Conservation (phyloP, 30 jellyfish, hydroid and myxozoan species). For the Calvadosia cruxmelitensis region DNA sequence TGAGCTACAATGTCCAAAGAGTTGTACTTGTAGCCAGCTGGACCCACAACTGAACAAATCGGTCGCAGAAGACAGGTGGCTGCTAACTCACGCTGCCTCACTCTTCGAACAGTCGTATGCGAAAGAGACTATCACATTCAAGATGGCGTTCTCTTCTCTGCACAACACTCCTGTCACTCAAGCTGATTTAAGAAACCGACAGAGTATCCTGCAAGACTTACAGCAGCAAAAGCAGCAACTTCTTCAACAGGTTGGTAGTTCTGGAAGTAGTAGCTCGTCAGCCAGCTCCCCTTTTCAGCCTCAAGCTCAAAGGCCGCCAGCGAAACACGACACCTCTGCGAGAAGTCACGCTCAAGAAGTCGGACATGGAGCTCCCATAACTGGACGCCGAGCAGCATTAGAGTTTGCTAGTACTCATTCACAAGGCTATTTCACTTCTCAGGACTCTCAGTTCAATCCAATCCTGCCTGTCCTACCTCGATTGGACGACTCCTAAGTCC, state of each 20-base stretch:
- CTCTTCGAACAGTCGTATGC: too few relatives aligned
- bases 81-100: too few relatives aligned
- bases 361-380: constrained; percentile 24
- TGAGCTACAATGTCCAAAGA: too few relatives aligned
- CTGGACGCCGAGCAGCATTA: constrained; percentile 64
- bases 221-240: constrained; percentile 83
- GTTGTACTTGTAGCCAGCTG: too few relatives aligned
- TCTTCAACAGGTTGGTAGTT: constrained; percentile 33
- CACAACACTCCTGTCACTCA: background rate
- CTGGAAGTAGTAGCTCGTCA: constrained; percentile 8
- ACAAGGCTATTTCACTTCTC: constrained; percentile 63
- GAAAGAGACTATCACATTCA: too few relatives aligned
- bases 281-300: constrained; percentile 3
- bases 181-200: constrained; percentile 64
- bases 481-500: constrained; percentile 46
- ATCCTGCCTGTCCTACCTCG: constrained; percentile 91
- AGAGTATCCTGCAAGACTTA: constrained; percentile 68
- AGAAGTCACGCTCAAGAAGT: constrained; percentile 25
- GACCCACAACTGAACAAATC: too few relatives aligned
- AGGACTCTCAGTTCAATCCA: constrained; percentile 73
- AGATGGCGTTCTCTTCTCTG: background rate
- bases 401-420: constrained; percentile 95
- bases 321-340: constrained; percentile 15
- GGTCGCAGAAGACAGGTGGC: too few relatives aligned
- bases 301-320: constrained; percentile 6